phyloP scores from a whole-genome alignment of 2,888 invertebrate genomes.

The Rhynchonema sp. region DNA sequence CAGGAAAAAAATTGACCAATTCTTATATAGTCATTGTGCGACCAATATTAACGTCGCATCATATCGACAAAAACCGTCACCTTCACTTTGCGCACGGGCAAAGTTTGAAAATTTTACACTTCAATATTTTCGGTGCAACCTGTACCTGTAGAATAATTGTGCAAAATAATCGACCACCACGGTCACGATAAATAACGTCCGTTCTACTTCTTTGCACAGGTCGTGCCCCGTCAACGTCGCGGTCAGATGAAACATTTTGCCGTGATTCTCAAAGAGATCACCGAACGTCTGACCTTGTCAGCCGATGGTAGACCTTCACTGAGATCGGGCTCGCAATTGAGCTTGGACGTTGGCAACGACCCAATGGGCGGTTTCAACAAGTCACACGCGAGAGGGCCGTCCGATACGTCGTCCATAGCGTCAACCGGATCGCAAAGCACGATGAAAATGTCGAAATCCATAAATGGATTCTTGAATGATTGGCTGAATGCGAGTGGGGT shows the following conservation, averaged over 20 bases:
- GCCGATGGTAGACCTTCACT: not conserved
- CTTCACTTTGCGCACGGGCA: too few species aligned
- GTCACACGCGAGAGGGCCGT: not conserved
- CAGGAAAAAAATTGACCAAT: too few species aligned
- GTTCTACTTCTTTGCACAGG: too few species aligned
- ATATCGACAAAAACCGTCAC: too few species aligned
- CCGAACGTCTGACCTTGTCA: not conserved
- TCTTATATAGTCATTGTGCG: too few species aligned
- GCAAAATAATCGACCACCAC: too few species aligned
- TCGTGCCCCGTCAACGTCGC: too few species aligned
- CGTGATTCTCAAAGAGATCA: not conserved
- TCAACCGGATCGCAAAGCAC: not conserved
- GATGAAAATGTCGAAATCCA: constrained; percentile 17
- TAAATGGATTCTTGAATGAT: constrained; percentile 16
- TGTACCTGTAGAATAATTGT: too few species aligned
- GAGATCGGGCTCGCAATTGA: not conserved
- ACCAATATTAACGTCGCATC: too few species aligned
- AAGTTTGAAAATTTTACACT: too few species aligned
- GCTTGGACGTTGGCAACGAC: not conserved
- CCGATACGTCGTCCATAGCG: not conserved
- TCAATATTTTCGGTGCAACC: too few species aligned
- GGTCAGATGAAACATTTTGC: not conserved
- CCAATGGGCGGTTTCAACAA: not conserved
- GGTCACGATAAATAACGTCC: too few species aligned
- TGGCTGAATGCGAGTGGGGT: not conserved